Base-by-base conservation (phyloP, 2,797 vertebrate genomes). In the Phylloscopus collybita region DNA sequence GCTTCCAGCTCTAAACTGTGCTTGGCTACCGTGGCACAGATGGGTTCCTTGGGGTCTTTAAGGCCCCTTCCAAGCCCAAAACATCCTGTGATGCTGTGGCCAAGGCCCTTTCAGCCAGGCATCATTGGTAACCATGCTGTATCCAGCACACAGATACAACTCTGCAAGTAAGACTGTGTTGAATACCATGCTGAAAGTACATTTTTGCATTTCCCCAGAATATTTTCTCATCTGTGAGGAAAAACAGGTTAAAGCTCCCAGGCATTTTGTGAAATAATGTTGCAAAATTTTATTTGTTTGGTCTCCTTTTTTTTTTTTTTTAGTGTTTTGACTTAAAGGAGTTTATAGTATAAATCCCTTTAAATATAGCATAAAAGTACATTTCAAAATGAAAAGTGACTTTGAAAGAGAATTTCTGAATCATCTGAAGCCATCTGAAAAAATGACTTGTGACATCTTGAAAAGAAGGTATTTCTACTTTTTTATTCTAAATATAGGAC, bases 61-160 rank as follows among this genome's bases (percentile, higher is more conserved):
- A 50, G 23, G 36, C 30, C 8, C 13, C 4, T 80, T 62, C 60
- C 49, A 65, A 7, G 3, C 8, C 38, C 59, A 59, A 12, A 23
- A 10, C 4, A 4, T 42, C 32, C 2, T 11, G 14, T 26, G 59
- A 26, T 18, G 27, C 44, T 45, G 7, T 13, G 27, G 29, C 29
- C 51, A 40, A 50, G 13, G 16, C 29, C 38, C 8, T 0, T 23
- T 38, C 45, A 32, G 20, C 1, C 1, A 57, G 5, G 19, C 5
- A 45, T 47, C 0, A 0, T 2, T 34, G 34, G 16, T 27, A 23
- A 38, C 2, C 0, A 1, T 18, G 34, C 72, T 29, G 0, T 22
- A 6, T 27, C 38, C 56, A 45, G 20, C 64, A 32, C 0, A 1
- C 3, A 16, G 23, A 16, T 42, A 8, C 15, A 20, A 12, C 26